These are phyloP conservation scores for Calypte anna DNA, from an alignment of 2,113 vertebrate genomes.

Conservation along the genomic window DNA sequence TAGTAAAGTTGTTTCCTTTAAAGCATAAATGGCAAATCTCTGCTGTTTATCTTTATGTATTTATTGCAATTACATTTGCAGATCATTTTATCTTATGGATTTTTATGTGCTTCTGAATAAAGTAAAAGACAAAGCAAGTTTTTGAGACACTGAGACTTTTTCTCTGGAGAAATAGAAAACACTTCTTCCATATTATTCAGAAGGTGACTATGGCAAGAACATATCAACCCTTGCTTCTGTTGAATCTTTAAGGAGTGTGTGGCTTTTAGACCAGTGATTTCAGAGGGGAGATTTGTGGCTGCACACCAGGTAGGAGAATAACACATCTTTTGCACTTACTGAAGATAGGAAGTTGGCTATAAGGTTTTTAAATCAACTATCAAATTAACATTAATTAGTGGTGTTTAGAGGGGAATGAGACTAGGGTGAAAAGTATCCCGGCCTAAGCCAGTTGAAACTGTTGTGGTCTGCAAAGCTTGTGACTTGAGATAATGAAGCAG, in stretches of 20 bases:
- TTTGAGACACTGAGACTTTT: neutral
- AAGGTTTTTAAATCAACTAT: neutral
- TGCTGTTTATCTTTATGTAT: slow-evolving; percentile 33
- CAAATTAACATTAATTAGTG: neutral
- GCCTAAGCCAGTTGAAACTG: neutral
- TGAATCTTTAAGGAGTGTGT: neutral
- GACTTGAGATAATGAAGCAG: neutral
- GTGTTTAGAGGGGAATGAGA: neutral
- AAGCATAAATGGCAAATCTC: neutral
- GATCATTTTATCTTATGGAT: slow-evolving; percentile 8
- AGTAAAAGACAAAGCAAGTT: neutral
- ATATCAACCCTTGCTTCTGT: neutral
- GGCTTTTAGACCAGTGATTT: neutral
- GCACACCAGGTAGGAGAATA: neutral
- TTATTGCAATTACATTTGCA: slow-evolving; percentile 44
- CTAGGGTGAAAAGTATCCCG: neutral
- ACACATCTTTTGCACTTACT: neutral
- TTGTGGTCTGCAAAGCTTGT: neutral
- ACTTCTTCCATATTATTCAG: neutral
- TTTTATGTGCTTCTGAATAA: slow-evolving; percentile 28
- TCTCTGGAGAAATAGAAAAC: slow-evolving; percentile 28
- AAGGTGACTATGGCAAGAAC: neutral
- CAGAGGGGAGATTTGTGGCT: neutral
- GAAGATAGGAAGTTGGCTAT: neutral
- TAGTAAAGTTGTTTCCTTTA: slow-evolving; percentile 14